These are phyloP conservation scores for Aplodontia rufa DNA, from an alignment of 2,113 vertebrate species.

Conservation along the genomic window DNA sequence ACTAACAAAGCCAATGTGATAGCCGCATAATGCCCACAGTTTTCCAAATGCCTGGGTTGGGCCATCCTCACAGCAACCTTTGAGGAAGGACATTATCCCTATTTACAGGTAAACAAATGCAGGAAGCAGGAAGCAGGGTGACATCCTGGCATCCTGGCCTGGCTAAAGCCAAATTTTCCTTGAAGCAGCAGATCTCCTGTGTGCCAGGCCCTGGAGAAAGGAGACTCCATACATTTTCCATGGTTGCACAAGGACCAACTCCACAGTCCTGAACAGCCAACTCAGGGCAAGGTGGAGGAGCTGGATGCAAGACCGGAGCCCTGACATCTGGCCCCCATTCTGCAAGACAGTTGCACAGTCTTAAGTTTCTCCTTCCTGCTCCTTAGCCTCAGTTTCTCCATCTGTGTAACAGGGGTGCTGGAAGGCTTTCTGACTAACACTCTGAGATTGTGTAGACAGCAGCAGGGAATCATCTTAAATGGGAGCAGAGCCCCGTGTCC, in stretches of 20 bases:
- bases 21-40: neutral
- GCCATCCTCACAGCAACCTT: neutral
- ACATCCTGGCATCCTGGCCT: neutral
- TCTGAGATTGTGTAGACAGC: neutral
- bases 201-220: neutral
- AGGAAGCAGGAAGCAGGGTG: neutral
- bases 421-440: neutral
- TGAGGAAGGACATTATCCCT: neutral
- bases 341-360: rapidly evolving
- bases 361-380: neutral
- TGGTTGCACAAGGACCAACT: too few relatives aligned
- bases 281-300: rapidly evolving
- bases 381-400: neutral
- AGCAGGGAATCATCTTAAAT: conserved; percentile 32
- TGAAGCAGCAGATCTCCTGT: neutral
- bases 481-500: neutral
- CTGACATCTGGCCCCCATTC: neutral
- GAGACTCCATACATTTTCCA: neutral
- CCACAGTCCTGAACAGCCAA: neutral
- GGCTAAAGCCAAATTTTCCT: neutral
- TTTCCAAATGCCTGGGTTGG: neutral
- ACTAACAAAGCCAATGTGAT: too few relatives aligned
- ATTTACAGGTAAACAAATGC: neutral
- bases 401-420: neutral
- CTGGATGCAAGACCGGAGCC: neutral